These are phyloP conservation scores for Pherbina coryleti DNA, from an alignment of 2,888 invertebrate species.

Conservation along the genomic window DNA sequence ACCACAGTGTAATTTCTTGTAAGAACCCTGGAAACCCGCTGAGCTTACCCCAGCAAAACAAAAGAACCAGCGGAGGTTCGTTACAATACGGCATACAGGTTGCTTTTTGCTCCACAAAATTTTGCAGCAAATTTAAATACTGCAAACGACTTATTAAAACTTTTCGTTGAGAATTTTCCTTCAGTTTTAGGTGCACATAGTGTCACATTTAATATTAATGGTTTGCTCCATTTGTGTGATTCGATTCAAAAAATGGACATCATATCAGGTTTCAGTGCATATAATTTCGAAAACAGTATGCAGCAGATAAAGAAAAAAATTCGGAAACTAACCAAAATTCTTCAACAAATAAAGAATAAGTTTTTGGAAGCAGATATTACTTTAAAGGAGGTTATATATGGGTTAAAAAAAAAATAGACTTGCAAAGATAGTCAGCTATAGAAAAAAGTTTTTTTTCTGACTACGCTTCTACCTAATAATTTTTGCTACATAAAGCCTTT, in stretches of 20 bases:
- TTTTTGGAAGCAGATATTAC: neutral
- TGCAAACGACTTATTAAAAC: too few species aligned
- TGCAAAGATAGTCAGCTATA: neutral
- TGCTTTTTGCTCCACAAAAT: too few species aligned
- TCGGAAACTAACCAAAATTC: too few species aligned
- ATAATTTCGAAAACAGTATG: slow-evolving; percentile 36
- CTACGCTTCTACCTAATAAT: slow-evolving; percentile 19
- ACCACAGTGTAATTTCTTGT: too few species aligned
- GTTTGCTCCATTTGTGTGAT: slow-evolving; percentile 27
- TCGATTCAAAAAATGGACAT: slow-evolving; percentile 20
- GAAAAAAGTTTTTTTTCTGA: slow-evolving; percentile 8
- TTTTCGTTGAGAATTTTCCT: too few species aligned
- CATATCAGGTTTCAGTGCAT: slow-evolving; percentile 27
- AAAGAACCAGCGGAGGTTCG: too few species aligned
- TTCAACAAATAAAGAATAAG: slow-evolving; percentile 30
- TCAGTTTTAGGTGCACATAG: slow-evolving; percentile 41
- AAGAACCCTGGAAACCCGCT: too few species aligned
- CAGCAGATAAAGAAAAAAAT: slow-evolving; percentile 25
- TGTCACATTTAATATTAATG: slow-evolving; percentile 29
- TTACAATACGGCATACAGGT: too few species aligned
- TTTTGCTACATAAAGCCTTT: slow-evolving; percentile 25
- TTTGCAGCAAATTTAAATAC: too few species aligned
- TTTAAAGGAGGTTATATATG: neutral
- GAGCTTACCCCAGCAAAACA: too few species aligned
- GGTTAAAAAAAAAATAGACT: slow-evolving; percentile 10